Percentiles rank a stretch among this genome's conserved stretches.
These are phyloP conservation scores for Yponomeuta cagnagella DNA, from an alignment of 2,888 invertebrate genomes.

Conservation along the genomic window DNA sequence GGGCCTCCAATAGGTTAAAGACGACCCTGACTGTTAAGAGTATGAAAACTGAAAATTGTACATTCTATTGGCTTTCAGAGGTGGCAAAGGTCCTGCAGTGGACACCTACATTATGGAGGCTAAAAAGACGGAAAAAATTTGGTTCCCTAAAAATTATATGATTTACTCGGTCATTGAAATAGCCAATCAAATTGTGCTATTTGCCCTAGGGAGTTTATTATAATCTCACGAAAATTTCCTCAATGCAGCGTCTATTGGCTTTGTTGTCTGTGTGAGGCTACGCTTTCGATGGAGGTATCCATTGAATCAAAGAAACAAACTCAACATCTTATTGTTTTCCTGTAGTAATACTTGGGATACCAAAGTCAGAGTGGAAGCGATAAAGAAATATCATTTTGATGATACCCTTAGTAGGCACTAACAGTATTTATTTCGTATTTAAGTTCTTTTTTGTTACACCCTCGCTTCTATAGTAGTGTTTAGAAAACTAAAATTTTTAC, in stretches of 20 bases:
- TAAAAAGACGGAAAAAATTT: neutral
- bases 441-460: conserved; percentile 48
- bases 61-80: no score
- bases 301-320: no score
- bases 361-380: neutral
- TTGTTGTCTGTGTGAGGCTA: no score
- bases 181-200: no score
- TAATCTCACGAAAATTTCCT: no score
- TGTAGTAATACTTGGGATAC: neutral
- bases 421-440: conserved; percentile 72
- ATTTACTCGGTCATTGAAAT: no score
- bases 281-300: no score
- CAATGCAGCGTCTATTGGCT: no score
- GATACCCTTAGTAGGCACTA: conserved; percentile 51
- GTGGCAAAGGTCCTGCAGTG: neutral
- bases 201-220: no score
- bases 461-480: conserved; percentile 20
- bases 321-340: neutral
- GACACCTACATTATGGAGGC: neutral
- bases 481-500: neutral
- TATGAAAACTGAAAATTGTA: no score
- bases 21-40: no score
- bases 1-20: no score
- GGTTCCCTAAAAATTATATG: neutral
- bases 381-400: conserved; percentile 13